These are phyloP conservation scores for Balanococcus diminutus DNA, from an alignment of 2,888 invertebrate genomes.

Conservation along the genomic window DNA sequence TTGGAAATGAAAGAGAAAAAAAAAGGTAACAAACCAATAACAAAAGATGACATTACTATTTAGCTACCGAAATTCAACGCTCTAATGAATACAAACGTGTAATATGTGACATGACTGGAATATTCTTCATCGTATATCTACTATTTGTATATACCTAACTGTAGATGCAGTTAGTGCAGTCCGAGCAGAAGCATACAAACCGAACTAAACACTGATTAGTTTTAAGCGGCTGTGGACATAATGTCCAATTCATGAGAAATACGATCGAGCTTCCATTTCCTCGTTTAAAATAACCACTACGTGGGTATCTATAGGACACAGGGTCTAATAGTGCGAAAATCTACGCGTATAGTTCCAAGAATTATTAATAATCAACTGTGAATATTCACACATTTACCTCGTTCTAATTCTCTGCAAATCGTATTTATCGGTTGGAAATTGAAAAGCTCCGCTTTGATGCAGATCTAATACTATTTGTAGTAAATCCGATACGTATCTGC, in stretches of 20 bases:
- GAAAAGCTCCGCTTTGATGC: slow-evolving; percentile 9
- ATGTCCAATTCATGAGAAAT: neutral
- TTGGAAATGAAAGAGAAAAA: neutral
- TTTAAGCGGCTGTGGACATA: neutral
- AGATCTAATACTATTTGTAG: slow-evolving; percentile 1
- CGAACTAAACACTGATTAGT: neutral
- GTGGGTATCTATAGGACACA: neutral
- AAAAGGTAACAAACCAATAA: neutral
- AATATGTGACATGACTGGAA: slow-evolving; percentile 14
- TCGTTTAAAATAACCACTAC: neutral
- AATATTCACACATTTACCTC: slow-evolving; percentile 1
- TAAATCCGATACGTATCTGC: neutral
- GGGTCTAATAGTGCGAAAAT: neutral
- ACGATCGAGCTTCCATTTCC: neutral
- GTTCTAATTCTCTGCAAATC: neutral
- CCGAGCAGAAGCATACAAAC: neutral
- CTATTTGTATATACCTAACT: neutral
- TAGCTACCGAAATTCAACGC: neutral
- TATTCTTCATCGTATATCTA: slow-evolving; percentile 17
- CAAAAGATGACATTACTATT: slow-evolving; percentile 15
- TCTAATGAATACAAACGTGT: slow-evolving; percentile 1
- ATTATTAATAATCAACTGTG: slow-evolving; percentile 4
- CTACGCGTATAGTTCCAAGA: neutral
- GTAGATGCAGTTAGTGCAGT: no score
- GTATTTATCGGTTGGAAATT: neutral